Conservation (phyloP, 2,888 invertebrate genomes). For the Piscicola geometra region DNA sequence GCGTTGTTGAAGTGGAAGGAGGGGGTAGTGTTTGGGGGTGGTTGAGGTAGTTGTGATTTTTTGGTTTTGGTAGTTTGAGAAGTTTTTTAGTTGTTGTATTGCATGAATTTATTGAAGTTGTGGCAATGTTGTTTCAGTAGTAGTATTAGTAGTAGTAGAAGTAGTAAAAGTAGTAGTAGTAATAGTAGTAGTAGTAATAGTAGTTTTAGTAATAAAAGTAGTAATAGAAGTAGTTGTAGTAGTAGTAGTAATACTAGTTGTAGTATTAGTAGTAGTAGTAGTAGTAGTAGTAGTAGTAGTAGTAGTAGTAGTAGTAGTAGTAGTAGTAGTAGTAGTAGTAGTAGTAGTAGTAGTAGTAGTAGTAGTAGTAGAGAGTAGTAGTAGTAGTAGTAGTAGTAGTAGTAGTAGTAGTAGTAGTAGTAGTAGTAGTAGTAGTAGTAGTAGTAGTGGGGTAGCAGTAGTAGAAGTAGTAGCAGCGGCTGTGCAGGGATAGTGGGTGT, state of each 20-base stretch:
- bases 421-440: slow-evolving; percentile 10
- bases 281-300: slow-evolving; percentile 30
- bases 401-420: slow-evolving; percentile 23
- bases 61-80: too few species aligned
- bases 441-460: neutral
- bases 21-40: too few species aligned
- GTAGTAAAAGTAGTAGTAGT: neutral
- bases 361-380: slow-evolving; percentile 22
- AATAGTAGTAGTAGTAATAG: neutral
- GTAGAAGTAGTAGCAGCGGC: too few species aligned
- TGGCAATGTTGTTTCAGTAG: too few species aligned
- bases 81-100: too few species aligned
- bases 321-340: slow-evolving; percentile 3
- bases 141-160: slow-evolving; percentile 1
- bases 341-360: slow-evolving; percentile 5
- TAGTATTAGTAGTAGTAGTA: slow-evolving; percentile 9
- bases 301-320: slow-evolving; percentile 31
- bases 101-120: too few species aligned
- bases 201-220: slow-evolving; percentile 3
- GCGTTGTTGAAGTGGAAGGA: too few species aligned
- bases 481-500: too few species aligned
- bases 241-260: neutral
- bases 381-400: slow-evolving; percentile 26
- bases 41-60: too few species aligned
- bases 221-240: slow-evolving; percentile 23